A percentile compares a stretch with the other conserved stretches of the same genome.
phyloP scores from a whole-genome alignment of 2,113 vertebrate species.

The Neogale vison region DNA sequence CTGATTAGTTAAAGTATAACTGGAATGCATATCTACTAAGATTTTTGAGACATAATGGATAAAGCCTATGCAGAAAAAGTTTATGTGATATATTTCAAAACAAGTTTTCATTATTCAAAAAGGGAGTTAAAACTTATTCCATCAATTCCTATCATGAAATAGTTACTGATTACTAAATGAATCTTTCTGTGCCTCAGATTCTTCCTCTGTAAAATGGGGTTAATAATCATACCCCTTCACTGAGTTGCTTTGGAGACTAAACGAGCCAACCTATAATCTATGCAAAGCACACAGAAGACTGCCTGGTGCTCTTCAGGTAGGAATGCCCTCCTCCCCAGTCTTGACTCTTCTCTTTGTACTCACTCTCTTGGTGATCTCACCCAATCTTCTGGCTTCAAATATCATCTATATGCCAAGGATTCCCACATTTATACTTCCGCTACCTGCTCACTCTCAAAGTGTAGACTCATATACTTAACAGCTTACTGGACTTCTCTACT shows the following conservation, averaged over 20 bases:
- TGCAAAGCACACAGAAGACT: not conserved
- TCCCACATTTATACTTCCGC: not conserved
- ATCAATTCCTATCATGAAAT: not conserved
- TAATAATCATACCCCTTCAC: not conserved
- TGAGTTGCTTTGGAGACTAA: not conserved
- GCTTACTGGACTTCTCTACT: not conserved
- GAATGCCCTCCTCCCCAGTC: not conserved
- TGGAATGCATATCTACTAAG: not conserved
- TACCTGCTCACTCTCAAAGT: not conserved
- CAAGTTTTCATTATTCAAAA: not conserved
- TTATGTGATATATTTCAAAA: not conserved
- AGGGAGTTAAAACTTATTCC: not conserved
- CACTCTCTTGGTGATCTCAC: not conserved
- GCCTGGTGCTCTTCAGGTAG: not conserved
- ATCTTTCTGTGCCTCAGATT: not conserved
- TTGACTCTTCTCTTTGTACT: not conserved
- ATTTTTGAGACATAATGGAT: not conserved
- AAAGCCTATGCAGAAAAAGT: not conserved
- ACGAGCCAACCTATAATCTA: not conserved
- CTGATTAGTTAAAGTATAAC: conserved; percentile 51
- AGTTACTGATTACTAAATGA: not conserved
- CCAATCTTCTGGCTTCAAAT: not conserved
- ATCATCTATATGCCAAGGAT: not conserved
- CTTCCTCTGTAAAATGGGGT: not conserved
- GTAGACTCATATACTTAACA: not conserved